Conservation (phyloP, 2,113 vertebrate genomes). For the Donacobius atricapilla region DNA sequence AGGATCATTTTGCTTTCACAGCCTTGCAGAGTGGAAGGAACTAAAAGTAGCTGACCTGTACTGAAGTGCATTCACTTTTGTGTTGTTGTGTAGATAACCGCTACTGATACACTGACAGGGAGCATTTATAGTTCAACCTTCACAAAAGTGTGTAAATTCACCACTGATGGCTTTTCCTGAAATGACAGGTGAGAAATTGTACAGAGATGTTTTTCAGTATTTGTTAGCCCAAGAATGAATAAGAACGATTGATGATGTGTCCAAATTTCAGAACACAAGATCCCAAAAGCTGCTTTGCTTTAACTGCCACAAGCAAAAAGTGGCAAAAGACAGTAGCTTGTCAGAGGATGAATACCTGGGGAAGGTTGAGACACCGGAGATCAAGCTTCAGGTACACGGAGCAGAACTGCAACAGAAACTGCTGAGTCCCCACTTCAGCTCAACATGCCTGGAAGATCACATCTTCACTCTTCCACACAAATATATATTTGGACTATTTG, state of each 20-base stretch:
- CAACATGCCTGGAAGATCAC: neutral
- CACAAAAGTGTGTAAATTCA: neutral
- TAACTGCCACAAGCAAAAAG: neutral
- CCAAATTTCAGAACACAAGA: neutral
- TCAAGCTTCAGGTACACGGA: neutral
- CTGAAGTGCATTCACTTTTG: neutral
- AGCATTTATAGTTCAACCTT: neutral
- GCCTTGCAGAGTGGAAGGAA: neutral
- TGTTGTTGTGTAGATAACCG: neutral
- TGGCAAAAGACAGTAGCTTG: neutral
- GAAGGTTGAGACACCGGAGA: neutral
- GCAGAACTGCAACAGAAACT: neutral
- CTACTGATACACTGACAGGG: neutral
- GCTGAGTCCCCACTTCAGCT: neutral
- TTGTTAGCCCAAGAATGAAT: neutral
- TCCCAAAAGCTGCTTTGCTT: neutral
- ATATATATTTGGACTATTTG: neutral
- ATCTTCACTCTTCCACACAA: neutral
- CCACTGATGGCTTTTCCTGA: neutral
- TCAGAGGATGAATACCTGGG: neutral
- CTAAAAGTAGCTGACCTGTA: neutral
- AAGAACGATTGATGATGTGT: neutral
- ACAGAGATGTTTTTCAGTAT: neutral
- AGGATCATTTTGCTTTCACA: neutral
- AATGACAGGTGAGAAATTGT: neutral